A percentile compares a stretch with the other conserved stretches of the same genome.
Conservation (phyloP, 2,113 vertebrate genomes). For the Sialia sialis region DNA sequence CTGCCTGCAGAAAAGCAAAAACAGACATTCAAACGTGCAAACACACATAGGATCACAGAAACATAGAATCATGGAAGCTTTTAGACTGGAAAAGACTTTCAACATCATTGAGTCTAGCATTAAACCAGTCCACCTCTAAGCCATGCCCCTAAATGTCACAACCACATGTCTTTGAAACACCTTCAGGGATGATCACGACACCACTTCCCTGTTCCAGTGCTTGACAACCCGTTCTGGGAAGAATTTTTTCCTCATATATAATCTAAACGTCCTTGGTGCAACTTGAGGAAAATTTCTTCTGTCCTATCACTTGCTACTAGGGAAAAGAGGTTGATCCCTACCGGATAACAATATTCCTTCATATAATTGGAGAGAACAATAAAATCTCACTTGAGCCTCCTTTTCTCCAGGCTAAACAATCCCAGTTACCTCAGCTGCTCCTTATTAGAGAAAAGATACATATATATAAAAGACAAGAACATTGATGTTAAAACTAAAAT, state of each 20-base stretch:
- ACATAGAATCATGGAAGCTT: neutral
- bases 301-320: neutral
- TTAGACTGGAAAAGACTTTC: neutral
- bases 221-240: neutral
- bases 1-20: conserved; percentile 10
- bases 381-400: neutral
- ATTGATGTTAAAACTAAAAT: neutral
- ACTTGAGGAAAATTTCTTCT: neutral
- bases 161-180: neutral
- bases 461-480: neutral
- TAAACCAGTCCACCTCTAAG: neutral
- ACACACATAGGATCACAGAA: neutral
- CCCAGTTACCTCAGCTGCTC: neutral
- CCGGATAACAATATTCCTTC: neutral
- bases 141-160: neutral
- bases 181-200: neutral
- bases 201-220: neutral
- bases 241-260: neutral
- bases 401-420: neutral
- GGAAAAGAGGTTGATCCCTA: neutral
- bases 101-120: neutral
- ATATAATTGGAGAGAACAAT: neutral
- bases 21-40: neutral
- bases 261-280: neutral
- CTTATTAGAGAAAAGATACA: neutral